Evolutionary conservation across 1,140 invertebrate species (phyloP).

Genomic region (Vollenhovia emeryi): DNA sequence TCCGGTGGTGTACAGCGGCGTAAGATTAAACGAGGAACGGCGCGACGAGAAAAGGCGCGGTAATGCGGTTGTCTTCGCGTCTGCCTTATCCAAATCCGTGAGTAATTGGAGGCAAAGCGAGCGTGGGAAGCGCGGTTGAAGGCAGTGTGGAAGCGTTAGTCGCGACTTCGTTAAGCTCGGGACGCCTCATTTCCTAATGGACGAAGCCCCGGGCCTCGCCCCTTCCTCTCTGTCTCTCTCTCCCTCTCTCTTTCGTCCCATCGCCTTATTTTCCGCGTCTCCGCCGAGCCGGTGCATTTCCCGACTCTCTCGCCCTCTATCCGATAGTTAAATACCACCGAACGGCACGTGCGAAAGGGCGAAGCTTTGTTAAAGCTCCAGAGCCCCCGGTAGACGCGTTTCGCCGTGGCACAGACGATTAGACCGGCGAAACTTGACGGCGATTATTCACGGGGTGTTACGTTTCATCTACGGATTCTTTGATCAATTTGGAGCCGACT

Average conservation of each 20-base stretch:
- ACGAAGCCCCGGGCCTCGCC: background rate
- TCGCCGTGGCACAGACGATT: conserved; percentile 3
- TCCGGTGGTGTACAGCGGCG: background rate
- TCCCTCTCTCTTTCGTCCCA: background rate
- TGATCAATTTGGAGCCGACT: background rate
- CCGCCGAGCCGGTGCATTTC: background rate
- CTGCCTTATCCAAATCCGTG: conserved; percentile 37
- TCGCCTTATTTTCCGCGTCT: conserved; percentile 8
- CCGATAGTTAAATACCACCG: conserved; percentile 26
- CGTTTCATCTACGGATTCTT: conserved; percentile 28
- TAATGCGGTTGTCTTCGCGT: conserved; percentile 10
- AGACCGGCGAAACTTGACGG: background rate
- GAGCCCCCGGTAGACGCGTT: background rate
- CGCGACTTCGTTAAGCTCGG: conserved; percentile 54
- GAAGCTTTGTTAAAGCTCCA: conserved; percentile 4
- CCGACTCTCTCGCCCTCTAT: background rate
- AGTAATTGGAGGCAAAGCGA: conserved; percentile 42
- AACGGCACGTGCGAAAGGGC: background rate
- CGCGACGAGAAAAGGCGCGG: background rate
- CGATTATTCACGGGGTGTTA: conserved; percentile 32
- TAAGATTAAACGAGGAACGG: background rate
- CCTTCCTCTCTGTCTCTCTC: background rate
- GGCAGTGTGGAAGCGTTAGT: conserved; percentile 25
- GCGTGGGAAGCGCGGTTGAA: conserved; percentile 12
- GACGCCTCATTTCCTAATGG: conserved; percentile 64